A percentile compares a stretch with the other conserved stretches of the same genome.
phyloP scores from a whole-genome alignment of 2,797 vertebrate genomes.

The Siniperca scherzeri region DNA sequence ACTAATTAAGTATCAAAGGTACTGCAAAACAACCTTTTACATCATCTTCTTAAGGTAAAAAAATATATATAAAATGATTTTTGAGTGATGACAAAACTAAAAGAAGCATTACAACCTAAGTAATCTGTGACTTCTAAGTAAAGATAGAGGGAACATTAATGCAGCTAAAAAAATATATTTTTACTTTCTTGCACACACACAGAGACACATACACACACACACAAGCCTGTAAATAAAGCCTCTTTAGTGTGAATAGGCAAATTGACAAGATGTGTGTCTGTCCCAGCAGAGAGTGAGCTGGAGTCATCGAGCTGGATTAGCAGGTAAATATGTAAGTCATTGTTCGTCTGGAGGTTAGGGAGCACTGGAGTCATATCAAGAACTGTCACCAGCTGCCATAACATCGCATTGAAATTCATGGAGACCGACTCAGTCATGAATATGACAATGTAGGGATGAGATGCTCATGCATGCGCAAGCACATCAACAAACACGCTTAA shows the following conservation, averaged over 20 bases:
- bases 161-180: constrained; percentile 19
- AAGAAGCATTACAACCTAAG: not conserved
- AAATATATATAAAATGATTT: not conserved
- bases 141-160: constrained; percentile 7
- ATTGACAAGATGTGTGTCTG: constrained; percentile 25
- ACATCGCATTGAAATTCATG: constrained; percentile 69
- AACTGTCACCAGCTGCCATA: constrained; percentile 71
- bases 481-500: constrained; percentile 40
- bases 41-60: constrained; percentile 28
- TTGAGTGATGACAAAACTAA: constrained; percentile 1
- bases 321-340: constrained; percentile 64
- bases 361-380: constrained; percentile 56
- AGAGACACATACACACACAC: constrained; percentile 3
- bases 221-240: constrained; percentile 29
- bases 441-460: constrained; percentile 48
- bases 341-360: constrained; percentile 54
- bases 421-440: constrained; percentile 56
- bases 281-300: constrained; percentile 13
- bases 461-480: constrained; percentile 26
- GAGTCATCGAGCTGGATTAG: constrained; percentile 46
- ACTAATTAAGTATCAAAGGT: constrained; percentile 36
- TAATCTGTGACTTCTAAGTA: not conserved
- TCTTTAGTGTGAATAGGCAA: constrained; percentile 33
- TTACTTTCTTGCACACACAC: constrained; percentile 9
- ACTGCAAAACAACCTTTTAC: constrained; percentile 23